phyloP scores from a whole-genome alignment of 2,113 vertebrate genomes.

The Uria aalge region DNA sequence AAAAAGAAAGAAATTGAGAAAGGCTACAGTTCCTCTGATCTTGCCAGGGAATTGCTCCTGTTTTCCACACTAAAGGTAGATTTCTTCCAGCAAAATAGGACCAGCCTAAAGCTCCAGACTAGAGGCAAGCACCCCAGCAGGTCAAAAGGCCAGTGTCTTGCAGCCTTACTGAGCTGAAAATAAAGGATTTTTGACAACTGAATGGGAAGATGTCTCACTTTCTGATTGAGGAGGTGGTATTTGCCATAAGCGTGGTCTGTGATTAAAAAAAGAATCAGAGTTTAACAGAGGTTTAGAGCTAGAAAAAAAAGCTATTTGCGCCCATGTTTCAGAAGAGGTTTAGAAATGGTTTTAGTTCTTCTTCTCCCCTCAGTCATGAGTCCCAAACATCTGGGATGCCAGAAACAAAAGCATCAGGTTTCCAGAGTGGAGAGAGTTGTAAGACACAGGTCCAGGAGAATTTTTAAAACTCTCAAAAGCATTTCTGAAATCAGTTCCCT shows the following conservation, averaged over 20 bases:
- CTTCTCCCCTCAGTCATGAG: background rate
- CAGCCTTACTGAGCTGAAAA: background rate
- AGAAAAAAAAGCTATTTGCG: background rate
- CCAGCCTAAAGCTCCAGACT: background rate
- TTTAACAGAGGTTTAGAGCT: background rate
- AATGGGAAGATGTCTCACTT: background rate
- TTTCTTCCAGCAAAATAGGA: background rate
- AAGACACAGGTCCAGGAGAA: constrained; percentile 27
- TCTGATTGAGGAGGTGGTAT: background rate
- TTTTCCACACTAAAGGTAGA: background rate
- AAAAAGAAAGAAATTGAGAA: background rate
- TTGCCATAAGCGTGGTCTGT: background rate
- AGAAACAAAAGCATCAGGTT: constrained; percentile 42
- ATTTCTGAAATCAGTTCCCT: constrained; percentile 37
- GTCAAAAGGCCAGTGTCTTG: background rate
- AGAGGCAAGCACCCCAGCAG: background rate
- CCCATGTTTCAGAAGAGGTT: background rate
- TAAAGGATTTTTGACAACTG: background rate
- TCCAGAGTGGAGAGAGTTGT: background rate
- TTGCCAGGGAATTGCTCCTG: constrained; percentile 19
- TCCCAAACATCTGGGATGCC: constrained; percentile 17
- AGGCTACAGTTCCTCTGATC: background rate
- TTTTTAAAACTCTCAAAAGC: constrained; percentile 36
- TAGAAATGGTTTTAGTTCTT: background rate
- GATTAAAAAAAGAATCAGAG: background rate